Percentiles rank a stretch among this genome's conserved stretches.
Evolutionary conservation across 2,888 invertebrate genomes (phyloP).

Genomic region (Agrochola macilenta): DNA sequence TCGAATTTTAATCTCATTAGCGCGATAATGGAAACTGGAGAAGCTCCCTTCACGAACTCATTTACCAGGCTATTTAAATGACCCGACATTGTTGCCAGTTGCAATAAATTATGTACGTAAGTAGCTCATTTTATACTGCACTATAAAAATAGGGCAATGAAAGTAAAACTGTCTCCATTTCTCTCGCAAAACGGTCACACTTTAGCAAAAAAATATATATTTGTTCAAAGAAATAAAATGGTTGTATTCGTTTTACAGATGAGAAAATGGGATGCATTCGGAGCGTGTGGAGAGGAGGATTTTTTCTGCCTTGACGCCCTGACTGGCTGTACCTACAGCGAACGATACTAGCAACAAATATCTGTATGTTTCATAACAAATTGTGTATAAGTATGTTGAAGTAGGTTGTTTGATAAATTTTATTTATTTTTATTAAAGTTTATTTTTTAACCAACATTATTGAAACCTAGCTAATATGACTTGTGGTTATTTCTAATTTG

Average conservation of each 20-base stretch:
- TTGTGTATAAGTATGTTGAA: not conserved
- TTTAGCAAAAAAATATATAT: slow-evolving; percentile 49
- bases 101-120: slow-evolving; percentile 44
- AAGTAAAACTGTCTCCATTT: slow-evolving; percentile 31
- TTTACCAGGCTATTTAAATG: slow-evolving; percentile 66
- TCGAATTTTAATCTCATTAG: slow-evolving; percentile 80
- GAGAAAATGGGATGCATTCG: slow-evolving; percentile 74
- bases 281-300: slow-evolving; percentile 66
- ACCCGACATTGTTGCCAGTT: slow-evolving; percentile 48
- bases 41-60: slow-evolving; percentile 66
- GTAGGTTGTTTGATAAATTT: not conserved
- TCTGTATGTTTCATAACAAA: slow-evolving; percentile 4
- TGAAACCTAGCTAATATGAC: not conserved
- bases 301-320: slow-evolving; percentile 69
- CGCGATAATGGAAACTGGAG: slow-evolving; percentile 74
- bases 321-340: slow-evolving; percentile 41
- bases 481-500: not conserved
- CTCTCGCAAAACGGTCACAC: slow-evolving; percentile 38
- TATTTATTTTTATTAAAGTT: not conserved
- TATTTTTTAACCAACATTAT: no score
- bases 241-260: slow-evolving; percentile 68
- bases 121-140: slow-evolving; percentile 45
- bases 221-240: slow-evolving; percentile 61
- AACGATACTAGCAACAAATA: slow-evolving; percentile 36
- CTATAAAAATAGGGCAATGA: slow-evolving; percentile 24